Conservation (phyloP, 2,888 invertebrate species). For the Nemoura dubitans region DNA sequence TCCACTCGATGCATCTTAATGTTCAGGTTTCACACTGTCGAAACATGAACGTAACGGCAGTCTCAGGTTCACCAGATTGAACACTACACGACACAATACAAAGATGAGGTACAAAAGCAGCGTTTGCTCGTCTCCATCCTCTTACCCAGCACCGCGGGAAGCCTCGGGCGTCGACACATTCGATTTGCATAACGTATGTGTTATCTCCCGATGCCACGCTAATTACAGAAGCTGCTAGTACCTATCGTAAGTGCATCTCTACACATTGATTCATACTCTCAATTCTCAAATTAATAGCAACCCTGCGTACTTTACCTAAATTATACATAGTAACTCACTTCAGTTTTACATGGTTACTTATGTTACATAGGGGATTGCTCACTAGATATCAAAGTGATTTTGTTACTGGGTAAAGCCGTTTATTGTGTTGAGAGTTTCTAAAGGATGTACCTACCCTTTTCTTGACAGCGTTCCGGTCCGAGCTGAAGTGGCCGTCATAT, state of each 20-base stretch:
- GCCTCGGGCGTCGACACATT: not conserved
- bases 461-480: too few relatives aligned
- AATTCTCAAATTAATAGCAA: too few relatives aligned
- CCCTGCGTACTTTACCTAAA: too few relatives aligned
- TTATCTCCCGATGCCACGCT: not conserved
- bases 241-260: not conserved
- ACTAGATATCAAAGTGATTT: too few relatives aligned
- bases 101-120: not conserved
- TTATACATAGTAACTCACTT: too few relatives aligned
- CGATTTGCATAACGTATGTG: not conserved
- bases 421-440: too few relatives aligned
- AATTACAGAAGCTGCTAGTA: not conserved
- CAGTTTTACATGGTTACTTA: too few relatives aligned
- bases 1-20: constrained; percentile 29
- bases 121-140: not conserved
- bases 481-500: too few relatives aligned
- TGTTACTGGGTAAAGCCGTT: too few relatives aligned
- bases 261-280: too few relatives aligned
- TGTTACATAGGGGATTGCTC: too few relatives aligned
- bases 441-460: too few relatives aligned
- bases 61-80: not conserved
- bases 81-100: not conserved
- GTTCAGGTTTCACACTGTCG: not conserved
- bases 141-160: not conserved
- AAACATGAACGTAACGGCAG: not conserved